Percentiles rank a stretch among this genome's conserved stretches.
Conservation (phyloP, 2,888 invertebrate genomes). For the Drosophila planitibia region DNA sequence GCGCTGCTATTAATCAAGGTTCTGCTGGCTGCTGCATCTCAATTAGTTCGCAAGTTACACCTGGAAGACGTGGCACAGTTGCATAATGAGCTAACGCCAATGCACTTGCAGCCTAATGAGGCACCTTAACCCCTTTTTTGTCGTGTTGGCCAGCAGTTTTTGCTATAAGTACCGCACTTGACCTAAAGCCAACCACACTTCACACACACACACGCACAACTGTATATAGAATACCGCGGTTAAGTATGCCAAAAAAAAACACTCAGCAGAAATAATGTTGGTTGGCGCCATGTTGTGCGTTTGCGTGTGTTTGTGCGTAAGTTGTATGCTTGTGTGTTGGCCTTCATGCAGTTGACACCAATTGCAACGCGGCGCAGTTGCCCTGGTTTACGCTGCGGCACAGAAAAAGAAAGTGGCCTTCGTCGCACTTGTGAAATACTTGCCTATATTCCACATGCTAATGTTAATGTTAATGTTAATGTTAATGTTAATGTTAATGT, state of each 20-base stretch:
- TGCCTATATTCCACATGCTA: not conserved
- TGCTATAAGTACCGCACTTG: slow-evolving; percentile 50
- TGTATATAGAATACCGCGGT: slow-evolving; percentile 13
- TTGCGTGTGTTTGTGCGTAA: slow-evolving; percentile 4
- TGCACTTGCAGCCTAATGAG: slow-evolving; percentile 56
- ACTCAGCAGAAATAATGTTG: not conserved
- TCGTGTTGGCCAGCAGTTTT: slow-evolving; percentile 3
- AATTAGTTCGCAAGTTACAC: slow-evolving; percentile 41
- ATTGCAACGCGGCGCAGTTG: slow-evolving; percentile 52
- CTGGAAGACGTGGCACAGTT: slow-evolving; percentile 31
- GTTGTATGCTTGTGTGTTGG: slow-evolving; percentile 26
- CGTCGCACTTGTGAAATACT: slow-evolving; percentile 1
- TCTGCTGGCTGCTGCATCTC: slow-evolving; percentile 24
- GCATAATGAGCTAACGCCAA: slow-evolving; percentile 34
- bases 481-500: too few relatives aligned
- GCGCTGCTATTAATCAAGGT: slow-evolving; percentile 26
- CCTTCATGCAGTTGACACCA: slow-evolving; percentile 71
- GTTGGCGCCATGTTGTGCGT: not conserved
- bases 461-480: not conserved
- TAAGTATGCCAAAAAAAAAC: slow-evolving; percentile 13
- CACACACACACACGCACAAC: slow-evolving; percentile 11
- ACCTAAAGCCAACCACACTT: slow-evolving; percentile 55
- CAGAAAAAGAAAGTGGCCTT: slow-evolving; percentile 1
- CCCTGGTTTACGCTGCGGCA: slow-evolving; percentile 41
- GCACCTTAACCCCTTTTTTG: slow-evolving; percentile 58